Evolutionary conservation across 2,888 invertebrate genomes (phyloP).

Genomic region (Cephus pulcher): DNA sequence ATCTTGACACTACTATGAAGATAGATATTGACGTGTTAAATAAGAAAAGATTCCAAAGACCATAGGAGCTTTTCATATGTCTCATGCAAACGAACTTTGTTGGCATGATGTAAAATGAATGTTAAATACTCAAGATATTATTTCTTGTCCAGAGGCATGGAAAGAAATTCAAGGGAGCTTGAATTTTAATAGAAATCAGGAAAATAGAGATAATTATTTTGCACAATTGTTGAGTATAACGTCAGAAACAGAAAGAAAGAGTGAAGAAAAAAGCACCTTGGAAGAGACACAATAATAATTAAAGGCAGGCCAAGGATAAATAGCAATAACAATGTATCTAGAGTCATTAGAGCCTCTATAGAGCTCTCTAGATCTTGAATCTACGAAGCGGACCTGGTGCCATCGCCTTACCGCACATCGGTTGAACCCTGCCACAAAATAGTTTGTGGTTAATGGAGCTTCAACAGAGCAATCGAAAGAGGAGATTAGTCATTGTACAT

Average conservation of each 20-base stretch:
- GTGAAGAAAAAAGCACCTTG: background rate
- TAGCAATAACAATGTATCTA: background rate
- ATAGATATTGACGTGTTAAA: background rate
- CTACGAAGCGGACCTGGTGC: background rate
- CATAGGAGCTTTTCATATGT: background rate
- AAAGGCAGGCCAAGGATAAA: background rate
- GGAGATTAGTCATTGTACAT: background rate
- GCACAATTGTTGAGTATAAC: background rate
- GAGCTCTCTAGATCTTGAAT: background rate
- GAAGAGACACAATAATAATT: background rate
- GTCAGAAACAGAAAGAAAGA: background rate
- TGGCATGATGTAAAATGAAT: background rate
- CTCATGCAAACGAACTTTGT: no score
- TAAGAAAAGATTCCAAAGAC: background rate
- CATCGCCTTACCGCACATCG: background rate
- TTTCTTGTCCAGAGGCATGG: background rate
- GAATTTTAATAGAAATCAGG: background rate
- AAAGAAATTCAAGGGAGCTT: background rate
- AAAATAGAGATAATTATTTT: background rate
- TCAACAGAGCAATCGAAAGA: background rate
- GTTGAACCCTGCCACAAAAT: background rate
- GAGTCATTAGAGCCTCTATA: background rate
- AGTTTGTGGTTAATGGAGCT: background rate
- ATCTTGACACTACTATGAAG: background rate
- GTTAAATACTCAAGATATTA: background rate